Base-by-base conservation (phyloP, 1,140 invertebrate genomes). In the Philotrypesis tridentata region DNA sequence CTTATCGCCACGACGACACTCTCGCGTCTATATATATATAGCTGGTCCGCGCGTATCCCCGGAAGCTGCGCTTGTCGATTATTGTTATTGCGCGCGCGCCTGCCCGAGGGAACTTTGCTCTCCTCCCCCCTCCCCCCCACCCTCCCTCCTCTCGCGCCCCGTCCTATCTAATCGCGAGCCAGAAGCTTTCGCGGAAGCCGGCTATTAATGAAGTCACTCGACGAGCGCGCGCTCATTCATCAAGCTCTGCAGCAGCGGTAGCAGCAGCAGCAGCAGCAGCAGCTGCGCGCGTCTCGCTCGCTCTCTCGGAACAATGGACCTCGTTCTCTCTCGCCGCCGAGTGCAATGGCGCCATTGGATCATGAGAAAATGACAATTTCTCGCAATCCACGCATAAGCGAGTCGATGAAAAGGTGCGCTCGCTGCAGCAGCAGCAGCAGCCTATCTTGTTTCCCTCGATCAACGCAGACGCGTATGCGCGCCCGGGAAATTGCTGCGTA, bases 121-220 rank as follows among this genome's bases (percentile, higher is more conserved):
- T 43, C 40, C 2, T 14, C 8, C 33, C 17, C 33, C 8, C 68
- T 25, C 63, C 7, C 63, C 40, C 37, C 48, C 21, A 1, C 72
- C 31, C 29, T 17, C 25, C 37, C 63, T 65, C 40, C 40, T 55
- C 48, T 55, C 48, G 7, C 48, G 3, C 21, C 1, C 17, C 48
- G 48, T 55, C 71, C 21, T 82, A 82, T 82, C 80, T 82, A 82
- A 82, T 82, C 74, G 74, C 23, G 3, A 12, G 65, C 37, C 27
- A 70, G 67, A n/a, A 70, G 80, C 43, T 48, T 82, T 73, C 75
- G 76, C 33, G 81, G 81, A 82, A 82, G 81, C 31, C 40, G 31
- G 21, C 70, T 82, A 82, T 82, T 82, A 82, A 82, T 82, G 81
- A 78, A 79, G 55, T 73, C 76, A 33, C 78, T 63, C 60, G 48